Evolutionary conservation across 2,888 invertebrate genomes (phyloP).

Genomic region (Ochropleura leucogaster): DNA sequence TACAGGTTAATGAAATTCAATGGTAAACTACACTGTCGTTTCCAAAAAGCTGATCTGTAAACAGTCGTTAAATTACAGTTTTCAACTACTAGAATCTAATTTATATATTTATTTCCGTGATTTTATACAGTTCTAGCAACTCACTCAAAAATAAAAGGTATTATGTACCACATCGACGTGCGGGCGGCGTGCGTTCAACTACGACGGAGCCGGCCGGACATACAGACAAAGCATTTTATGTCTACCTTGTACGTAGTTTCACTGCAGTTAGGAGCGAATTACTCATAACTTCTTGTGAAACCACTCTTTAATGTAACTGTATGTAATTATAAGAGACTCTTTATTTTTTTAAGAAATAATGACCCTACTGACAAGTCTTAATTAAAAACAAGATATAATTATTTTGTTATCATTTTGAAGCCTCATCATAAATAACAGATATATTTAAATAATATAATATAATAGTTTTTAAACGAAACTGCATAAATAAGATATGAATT

Average conservation of each 20-base stretch:
- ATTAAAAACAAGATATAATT: too few species aligned
- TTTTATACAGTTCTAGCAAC: constrained; percentile 39
- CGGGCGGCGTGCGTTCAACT: constrained; percentile 58
- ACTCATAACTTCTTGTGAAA: constrained; percentile 56
- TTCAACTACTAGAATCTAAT: neutral
- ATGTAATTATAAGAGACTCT: constrained; percentile 32
- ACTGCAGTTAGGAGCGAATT: constrained; percentile 50
- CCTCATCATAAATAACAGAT: too few species aligned
- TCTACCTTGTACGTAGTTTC: constrained; percentile 64
- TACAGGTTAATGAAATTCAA: neutral
- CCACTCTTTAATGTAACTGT: constrained; percentile 51
- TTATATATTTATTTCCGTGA: neutral
- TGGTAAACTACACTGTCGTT: neutral
- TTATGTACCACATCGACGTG: constrained; percentile 56
- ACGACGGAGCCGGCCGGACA: constrained; percentile 64
- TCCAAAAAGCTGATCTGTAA: neutral
- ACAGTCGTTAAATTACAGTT: neutral
- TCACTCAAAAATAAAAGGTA: constrained; percentile 57
- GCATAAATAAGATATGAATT: too few species aligned
- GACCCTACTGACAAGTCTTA: neutral
- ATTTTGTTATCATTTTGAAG: too few species aligned
- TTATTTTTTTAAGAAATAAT: neutral
- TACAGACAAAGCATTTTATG: constrained; percentile 64
- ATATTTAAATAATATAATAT: too few species aligned
- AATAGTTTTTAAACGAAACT: too few species aligned